Conservation (phyloP, 2,113 vertebrate genomes). For the Dasyurus viverrinus region DNA sequence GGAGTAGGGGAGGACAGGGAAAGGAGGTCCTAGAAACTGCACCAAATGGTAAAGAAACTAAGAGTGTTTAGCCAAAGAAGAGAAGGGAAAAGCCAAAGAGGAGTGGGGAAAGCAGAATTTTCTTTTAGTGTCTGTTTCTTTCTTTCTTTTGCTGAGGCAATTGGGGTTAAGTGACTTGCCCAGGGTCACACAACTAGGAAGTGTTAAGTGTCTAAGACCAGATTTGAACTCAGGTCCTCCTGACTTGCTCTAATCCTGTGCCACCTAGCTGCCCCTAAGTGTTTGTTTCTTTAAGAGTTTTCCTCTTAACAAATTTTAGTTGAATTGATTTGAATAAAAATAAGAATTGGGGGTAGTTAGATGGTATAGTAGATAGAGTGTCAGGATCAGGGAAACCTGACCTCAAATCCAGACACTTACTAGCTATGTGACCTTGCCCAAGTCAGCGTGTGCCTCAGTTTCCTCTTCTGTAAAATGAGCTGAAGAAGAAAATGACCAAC, state of each 20-base stretch:
- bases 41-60: neutral
- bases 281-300: neutral
- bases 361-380: neutral
- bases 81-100: neutral
- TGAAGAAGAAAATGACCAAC: neutral
- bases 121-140: neutral
- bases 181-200: too few species aligned
- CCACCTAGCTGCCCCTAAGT: too few species aligned
- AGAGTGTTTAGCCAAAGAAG: neutral
- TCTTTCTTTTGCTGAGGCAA: too few species aligned
- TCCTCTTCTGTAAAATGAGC: neutral
- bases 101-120: neutral
- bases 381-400: neutral
- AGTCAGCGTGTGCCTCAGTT: neutral
- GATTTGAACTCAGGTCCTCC: too few species aligned
- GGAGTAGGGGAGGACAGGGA: too few species aligned
- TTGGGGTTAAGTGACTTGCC: too few species aligned
- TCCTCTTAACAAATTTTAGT: neutral
- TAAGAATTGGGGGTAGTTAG: neutral
- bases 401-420: neutral
- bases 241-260: too few species aligned
- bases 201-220: too few species aligned
- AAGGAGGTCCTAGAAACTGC: neutral
- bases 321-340: neutral
- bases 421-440: neutral